Evolutionary conservation across 2,113 vertebrate species (phyloP), one percentile per base, ranked within the genome.

Genomic region (Lagopus muta): DNA sequence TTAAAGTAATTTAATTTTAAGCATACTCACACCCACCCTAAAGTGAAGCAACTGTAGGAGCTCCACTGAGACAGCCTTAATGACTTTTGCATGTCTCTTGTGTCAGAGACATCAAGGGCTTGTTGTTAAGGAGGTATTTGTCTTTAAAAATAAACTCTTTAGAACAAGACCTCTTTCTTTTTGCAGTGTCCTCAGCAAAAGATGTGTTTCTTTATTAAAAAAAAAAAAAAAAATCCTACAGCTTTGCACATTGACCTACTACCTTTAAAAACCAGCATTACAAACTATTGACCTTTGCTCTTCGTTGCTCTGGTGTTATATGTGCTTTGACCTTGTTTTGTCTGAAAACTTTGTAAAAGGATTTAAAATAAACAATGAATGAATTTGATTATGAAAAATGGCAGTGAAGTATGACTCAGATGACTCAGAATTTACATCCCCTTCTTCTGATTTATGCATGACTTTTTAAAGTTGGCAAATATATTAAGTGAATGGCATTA

Each of bases 1-100:
- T 99, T 98, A 97, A 98, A 98, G 97, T 98, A 98, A 99, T 99
- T 99, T 98, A 99, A 99, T 99, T 99, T 98, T 98, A 98, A 98
- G 96, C 97, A 95, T 98, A 97, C 97, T 98, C 95, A 97, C 97
- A 98, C 98, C 98, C 98, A 98, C 91, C 96, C 98, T 97, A 98
- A 97, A 98, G 88, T 96, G 97, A 97, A 97, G 95, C 96, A 98
- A 98, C 98, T 97, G 96, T 97, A 97, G 97, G 97, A 97, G 96
- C 93, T 98, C 98, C 97, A 90, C 92, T 77, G 97, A 98, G 98
- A 98, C 83, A 96, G 95, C 96, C 98, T 97, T 98, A 97, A 98
- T 98, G 98, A 98, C 98, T 98, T 98, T 98, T 98, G 97, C 97
- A 98, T 98, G 98, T 98, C 98, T 98, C 97, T 97, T 96, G 96